These are phyloP conservation scores for Heliothis virescens DNA, from an alignment of 1,140 invertebrate genomes.

Conservation along the genomic window DNA sequence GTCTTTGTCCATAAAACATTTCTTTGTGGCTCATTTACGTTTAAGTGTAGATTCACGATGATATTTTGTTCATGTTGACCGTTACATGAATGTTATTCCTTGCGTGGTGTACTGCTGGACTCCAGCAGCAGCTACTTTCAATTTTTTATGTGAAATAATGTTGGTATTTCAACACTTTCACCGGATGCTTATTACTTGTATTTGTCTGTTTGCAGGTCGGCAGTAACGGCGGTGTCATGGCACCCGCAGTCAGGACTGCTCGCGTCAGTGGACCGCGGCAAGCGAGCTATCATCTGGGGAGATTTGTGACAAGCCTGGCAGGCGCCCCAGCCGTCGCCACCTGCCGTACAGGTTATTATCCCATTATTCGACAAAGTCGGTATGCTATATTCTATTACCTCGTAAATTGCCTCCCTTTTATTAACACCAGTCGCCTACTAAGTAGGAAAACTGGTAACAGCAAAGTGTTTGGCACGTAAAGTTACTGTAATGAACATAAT, in stretches of 20 bases:
- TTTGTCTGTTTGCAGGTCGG: slow-evolving; percentile 87
- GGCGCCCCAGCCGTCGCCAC: slow-evolving; percentile 57
- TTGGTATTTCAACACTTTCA: neutral
- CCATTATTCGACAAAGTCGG: neutral
- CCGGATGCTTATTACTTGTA: neutral
- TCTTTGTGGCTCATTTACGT: slow-evolving; percentile 21
- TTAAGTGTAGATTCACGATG: slow-evolving; percentile 6
- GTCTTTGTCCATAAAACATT: neutral
- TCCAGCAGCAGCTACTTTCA: neutral
- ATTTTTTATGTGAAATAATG: neutral
- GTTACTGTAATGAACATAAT: too few relatives aligned
- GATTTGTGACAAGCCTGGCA: slow-evolving; percentile 86
- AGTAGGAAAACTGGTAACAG: neutral
- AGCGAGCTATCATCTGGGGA: slow-evolving; percentile 95
- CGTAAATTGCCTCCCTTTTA: slow-evolving; percentile 3
- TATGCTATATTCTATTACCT: neutral
- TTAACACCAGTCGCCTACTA: neutral
- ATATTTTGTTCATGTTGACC: neutral
- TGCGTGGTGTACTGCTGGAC: neutral
- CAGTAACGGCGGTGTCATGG: slow-evolving; percentile 97
- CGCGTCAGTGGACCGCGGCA: slow-evolving; percentile 95
- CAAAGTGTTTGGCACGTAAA: too few relatives aligned
- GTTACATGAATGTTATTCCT: neutral
- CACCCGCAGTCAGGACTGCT: slow-evolving; percentile 94
- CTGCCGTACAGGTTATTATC: slow-evolving; percentile 61